phyloP scores from a whole-genome alignment of 2,113 vertebrate species.

The Cavia porcellus region DNA sequence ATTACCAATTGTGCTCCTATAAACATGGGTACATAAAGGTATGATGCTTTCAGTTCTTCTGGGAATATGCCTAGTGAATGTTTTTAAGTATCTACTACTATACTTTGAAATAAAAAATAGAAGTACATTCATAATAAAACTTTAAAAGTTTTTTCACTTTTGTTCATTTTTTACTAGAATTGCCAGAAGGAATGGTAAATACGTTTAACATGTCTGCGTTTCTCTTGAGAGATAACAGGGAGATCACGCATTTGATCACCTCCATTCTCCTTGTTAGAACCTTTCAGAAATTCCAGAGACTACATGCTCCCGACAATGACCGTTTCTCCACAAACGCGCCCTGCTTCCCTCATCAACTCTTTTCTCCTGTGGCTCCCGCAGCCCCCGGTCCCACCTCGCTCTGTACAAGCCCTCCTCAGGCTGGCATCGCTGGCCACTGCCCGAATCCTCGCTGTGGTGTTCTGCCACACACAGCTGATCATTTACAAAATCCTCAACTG shows the following conservation, averaged over 20 bases:
- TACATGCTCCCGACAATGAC: not conserved
- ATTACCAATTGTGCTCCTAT: too few species aligned
- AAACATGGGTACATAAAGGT: too few species aligned
- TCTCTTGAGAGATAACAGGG: not conserved
- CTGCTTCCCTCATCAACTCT: not conserved
- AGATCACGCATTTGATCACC: not conserved
- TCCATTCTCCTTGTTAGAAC: not conserved
- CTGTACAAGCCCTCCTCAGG: not conserved
- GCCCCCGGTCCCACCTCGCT: not conserved
- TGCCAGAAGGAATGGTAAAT: not conserved
- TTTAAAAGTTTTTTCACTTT: not conserved
- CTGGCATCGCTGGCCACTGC: not conserved
- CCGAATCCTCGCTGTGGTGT: not conserved
- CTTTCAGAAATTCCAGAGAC: not conserved
- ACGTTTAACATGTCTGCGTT: not conserved
- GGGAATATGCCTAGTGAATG: too few species aligned
- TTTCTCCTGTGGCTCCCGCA: not conserved
- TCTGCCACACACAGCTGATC: not conserved
- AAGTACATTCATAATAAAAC: not conserved
- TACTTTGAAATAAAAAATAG: slow-evolving; percentile 30
- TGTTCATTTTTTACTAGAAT: not conserved
- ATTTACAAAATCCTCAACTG: not conserved
- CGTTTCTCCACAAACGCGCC: not conserved
- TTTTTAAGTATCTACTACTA: not conserved
- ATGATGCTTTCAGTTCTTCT: too few species aligned